phyloP scores from a whole-genome alignment of 2,888 invertebrate species.

The Drosophila phalerata region DNA sequence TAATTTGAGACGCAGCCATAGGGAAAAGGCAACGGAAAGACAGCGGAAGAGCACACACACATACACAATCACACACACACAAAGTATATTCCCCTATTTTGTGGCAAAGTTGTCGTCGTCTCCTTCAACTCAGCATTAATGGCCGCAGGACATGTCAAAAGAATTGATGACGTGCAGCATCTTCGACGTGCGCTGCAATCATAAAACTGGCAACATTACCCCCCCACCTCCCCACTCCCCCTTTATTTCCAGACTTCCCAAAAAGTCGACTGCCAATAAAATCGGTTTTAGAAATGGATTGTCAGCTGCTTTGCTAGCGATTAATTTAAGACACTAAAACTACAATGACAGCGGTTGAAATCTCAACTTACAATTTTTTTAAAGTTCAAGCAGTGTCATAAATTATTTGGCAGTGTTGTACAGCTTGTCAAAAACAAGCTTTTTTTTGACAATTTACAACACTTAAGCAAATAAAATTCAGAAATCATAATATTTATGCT shows the following conservation, averaged over 20 bases:
- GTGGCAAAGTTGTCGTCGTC: constrained; percentile 43
- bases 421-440: neutral
- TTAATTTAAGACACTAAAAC: constrained; percentile 54
- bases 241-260: neutral
- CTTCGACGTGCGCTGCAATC: constrained; percentile 68
- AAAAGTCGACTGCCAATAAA: constrained; percentile 51
- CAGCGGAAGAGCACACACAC: constrained; percentile 54
- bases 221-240: neutral
- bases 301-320: constrained; percentile 61
- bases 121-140: constrained; percentile 61
- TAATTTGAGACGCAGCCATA: constrained; percentile 69
- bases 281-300: constrained; percentile 56
- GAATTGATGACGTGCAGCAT: constrained; percentile 78
- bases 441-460: neutral
- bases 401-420: neutral
- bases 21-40: constrained; percentile 65
- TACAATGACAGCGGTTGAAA: constrained; percentile 12
- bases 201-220: constrained; percentile 57
- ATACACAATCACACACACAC: constrained; percentile 21
- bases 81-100: constrained; percentile 5
- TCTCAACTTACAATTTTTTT: neutral
- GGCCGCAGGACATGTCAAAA: constrained; percentile 81
- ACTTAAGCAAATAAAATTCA: neutral
- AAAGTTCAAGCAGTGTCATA: neutral
- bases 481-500: too few relatives aligned